Percentiles rank a stretch among this genome's conserved stretches.
phyloP scores from a whole-genome alignment of 2,888 invertebrate genomes.

The Morpho deidamia region DNA sequence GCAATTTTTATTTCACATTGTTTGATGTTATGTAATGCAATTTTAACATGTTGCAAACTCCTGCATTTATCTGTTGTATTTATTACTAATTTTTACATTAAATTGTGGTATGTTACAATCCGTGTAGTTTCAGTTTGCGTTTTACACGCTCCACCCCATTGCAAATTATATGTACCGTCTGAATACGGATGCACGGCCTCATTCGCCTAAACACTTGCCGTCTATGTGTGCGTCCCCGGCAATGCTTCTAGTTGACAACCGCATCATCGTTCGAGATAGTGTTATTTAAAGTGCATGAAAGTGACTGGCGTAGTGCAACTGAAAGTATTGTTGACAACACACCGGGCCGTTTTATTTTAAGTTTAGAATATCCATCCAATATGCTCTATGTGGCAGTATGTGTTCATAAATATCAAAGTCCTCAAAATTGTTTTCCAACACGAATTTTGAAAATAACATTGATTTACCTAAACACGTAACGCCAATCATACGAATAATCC shows the following conservation, averaged over 20 bases:
- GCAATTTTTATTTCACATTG: slow-evolving; percentile 78
- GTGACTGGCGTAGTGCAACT: slow-evolving; percentile 21
- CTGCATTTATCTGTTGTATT: slow-evolving; percentile 83
- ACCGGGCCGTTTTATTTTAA: slow-evolving; percentile 15
- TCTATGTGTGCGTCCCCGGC: slow-evolving; percentile 21
- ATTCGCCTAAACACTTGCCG: slow-evolving; percentile 27
- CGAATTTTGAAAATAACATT: not conserved
- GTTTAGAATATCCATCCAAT: slow-evolving; percentile 12
- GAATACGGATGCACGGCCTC: slow-evolving; percentile 31
- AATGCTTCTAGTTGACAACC: slow-evolving; percentile 26
- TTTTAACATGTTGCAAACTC: slow-evolving; percentile 79
- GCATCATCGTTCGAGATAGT: slow-evolving; percentile 6
- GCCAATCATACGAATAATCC: not conserved
- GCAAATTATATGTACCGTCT: slow-evolving; percentile 33
- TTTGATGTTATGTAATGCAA: slow-evolving; percentile 80
- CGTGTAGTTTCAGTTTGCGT: slow-evolving; percentile 75
- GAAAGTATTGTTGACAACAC: slow-evolving; percentile 22
- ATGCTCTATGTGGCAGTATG: slow-evolving; percentile 23
- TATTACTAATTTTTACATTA: slow-evolving; percentile 86
- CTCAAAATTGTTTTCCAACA: slow-evolving; percentile 15
- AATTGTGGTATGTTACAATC: slow-evolving; percentile 84
- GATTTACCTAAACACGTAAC: not conserved
- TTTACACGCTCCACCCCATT: slow-evolving; percentile 56
- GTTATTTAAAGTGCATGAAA: slow-evolving; percentile 17
- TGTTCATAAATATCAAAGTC: slow-evolving; percentile 13